Evolutionary conservation across 2,113 vertebrate species (phyloP).

Genomic region (Centropus unirufus): DNA sequence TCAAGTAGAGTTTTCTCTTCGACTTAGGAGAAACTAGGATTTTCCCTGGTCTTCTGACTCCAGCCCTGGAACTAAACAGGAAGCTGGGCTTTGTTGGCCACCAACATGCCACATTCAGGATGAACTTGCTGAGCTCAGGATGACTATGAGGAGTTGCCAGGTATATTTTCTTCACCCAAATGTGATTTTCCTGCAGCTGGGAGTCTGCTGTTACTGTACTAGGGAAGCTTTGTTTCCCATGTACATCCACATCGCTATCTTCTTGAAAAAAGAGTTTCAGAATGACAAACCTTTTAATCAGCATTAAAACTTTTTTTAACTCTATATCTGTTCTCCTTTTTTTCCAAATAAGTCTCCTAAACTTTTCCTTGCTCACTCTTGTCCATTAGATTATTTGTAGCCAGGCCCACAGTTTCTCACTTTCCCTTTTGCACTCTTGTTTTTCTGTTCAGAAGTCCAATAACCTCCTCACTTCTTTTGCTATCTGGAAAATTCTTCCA

Average conservation of each 20-base stretch:
- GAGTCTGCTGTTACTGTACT: not conserved
- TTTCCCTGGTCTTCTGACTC: not conserved
- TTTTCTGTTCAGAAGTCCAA: not conserved
- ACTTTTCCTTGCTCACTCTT: not conserved
- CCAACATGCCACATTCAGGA: fast-evolving
- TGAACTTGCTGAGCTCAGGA: not conserved
- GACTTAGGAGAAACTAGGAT: not conserved
- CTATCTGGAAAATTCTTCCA: not conserved
- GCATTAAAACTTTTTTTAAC: not conserved
- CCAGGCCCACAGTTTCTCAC: not conserved
- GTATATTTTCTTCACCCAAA: not conserved
- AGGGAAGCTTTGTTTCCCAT: not conserved
- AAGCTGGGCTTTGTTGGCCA: not conserved
- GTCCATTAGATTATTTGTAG: not conserved
- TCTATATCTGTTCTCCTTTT: not conserved
- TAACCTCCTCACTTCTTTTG: not conserved
- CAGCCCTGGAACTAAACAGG: not conserved
- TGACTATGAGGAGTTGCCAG: not conserved
- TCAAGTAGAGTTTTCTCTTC: not conserved
- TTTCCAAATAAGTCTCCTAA: not conserved
- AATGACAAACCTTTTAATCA: not conserved
- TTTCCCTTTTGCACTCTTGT: not conserved
- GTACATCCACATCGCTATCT: not conserved
- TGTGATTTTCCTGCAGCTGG: not conserved
- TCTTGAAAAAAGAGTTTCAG: not conserved